Evolutionary conservation across 2,113 vertebrate species (phyloP), one percentile per base, ranked within the genome.

Genomic region (Protobothrops mucrosquamatus): DNA sequence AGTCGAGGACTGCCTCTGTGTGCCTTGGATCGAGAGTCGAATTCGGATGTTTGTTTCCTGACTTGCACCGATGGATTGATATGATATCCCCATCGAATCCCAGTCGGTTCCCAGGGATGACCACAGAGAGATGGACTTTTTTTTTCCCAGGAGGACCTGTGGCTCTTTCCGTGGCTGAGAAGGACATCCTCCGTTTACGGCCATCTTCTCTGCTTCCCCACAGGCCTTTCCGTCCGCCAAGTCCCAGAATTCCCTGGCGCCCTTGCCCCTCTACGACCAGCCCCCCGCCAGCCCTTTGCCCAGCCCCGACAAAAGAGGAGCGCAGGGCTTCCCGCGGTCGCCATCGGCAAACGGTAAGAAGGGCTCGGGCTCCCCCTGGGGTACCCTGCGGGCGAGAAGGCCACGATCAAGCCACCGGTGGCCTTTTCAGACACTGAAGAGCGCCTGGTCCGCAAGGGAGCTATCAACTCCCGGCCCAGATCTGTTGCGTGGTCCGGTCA

Each of bases 201-300:
- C 23, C 59, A 0, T 26, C 61, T 56, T 11, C 1, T 87, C 94
- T 51, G 15, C 61, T 94, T 88, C 20, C 85, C 46, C 89, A 0
- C 97, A 98, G 98, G 91, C 98, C 8, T 98, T 98, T 89, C 98
- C 98, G 0, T 98, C 98, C 59, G 97, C 98, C 6, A 98, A 98
- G 97, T 95, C 98, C 0, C 98, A 98, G 0, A 97, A 98, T 2
- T 95, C 98, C 39, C 98, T 99, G 92, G 98, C 99, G 0, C 98
- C 98, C 2, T 97, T 99, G 95, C 99, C 99, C 0, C 96, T 99
- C 10, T 99, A 99, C 0, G 99, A 99, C 96, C 99, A 99, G 97
- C 99, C 99, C 61, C 98, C 99, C 88, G 96, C 97, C 95, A 99
- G 98, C 94, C 98, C 98, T 51, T 98, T 98, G 96, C 98, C 98